Conservation (phyloP, 1,140 invertebrate genomes). For the Druon quercuslanigerum region DNA sequence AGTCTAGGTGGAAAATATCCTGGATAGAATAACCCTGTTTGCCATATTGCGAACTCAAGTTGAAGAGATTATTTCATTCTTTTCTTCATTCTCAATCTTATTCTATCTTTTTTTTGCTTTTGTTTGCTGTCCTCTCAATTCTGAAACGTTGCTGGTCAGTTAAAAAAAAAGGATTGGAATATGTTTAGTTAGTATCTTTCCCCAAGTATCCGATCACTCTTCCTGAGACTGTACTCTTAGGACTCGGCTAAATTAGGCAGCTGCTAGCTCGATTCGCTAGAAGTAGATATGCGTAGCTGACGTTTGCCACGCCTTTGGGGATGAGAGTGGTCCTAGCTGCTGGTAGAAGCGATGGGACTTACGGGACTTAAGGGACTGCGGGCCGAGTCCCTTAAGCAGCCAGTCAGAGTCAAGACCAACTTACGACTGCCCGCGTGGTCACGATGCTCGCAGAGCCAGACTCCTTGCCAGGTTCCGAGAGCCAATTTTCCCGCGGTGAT, state of each 20-base stretch:
- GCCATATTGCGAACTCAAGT: conserved; percentile 16
- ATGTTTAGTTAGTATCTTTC: neutral
- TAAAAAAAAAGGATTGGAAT: neutral
- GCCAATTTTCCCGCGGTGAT: conserved; percentile 96
- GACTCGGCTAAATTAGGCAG: conserved; percentile 66
- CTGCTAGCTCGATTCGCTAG: conserved; percentile 74
- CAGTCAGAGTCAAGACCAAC: conserved; percentile 92
- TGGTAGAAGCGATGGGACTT: conserved; percentile 90
- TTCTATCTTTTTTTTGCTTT: neutral
- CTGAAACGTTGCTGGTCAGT: neutral
- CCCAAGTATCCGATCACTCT: conserved; percentile 59
- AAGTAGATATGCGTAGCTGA: conserved; percentile 72
- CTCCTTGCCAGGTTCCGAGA: conserved; percentile 97
- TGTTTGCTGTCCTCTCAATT: neutral
- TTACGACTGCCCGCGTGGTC: conserved; percentile 95
- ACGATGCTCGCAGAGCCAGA: conserved; percentile 98
- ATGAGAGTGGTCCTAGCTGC: conserved; percentile 85
- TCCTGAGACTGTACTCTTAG: conserved; percentile 63
- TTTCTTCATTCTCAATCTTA: neutral
- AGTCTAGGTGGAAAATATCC: conserved; percentile 30
- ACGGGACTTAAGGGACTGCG: conserved; percentile 89
- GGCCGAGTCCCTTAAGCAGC: conserved; percentile 87
- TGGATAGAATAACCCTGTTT: conserved; percentile 13
- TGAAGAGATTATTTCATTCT: neutral
- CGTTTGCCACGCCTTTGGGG: conserved; percentile 72